Evolutionary conservation across 1,140 invertebrate species (phyloP).

Genomic region (Microplitis mediator): DNA sequence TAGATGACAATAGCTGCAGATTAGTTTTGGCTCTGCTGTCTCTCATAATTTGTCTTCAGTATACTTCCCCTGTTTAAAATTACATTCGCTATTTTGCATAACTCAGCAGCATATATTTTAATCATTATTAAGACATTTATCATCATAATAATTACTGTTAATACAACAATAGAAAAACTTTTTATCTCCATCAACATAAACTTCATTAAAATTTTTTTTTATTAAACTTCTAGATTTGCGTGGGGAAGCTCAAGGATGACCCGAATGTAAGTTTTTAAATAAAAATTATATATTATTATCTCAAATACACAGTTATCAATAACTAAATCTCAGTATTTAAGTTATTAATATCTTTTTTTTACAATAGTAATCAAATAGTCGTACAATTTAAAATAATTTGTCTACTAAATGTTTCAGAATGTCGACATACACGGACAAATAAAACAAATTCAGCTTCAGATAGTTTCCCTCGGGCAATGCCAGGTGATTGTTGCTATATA

Average conservation of each 20-base stretch:
- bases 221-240: slow-evolving; percentile 62
- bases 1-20: slow-evolving; percentile 20
- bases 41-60: slow-evolving; percentile 7
- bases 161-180: neutral
- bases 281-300: neutral
- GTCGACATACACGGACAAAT: slow-evolving; percentile 46
- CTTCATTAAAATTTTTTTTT: neutral
- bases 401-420: slow-evolving; percentile 45
- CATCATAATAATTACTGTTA: neutral
- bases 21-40: slow-evolving; percentile 3
- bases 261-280: slow-evolving; percentile 63
- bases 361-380: neutral
- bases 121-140: too few species aligned
- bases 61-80: neutral
- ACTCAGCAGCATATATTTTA: neutral
- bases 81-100: neutral
- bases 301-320: neutral
- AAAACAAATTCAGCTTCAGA: slow-evolving; percentile 51
- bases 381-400: neutral
- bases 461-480: slow-evolving; percentile 50
- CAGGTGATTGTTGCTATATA: slow-evolving; percentile 47
- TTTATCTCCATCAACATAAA: neutral
- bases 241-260: slow-evolving; percentile 65
- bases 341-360: neutral
- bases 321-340: neutral